These are phyloP conservation scores for Percina caprodes DNA, from an alignment of 2,113 vertebrate species.

Conservation along the genomic window DNA sequence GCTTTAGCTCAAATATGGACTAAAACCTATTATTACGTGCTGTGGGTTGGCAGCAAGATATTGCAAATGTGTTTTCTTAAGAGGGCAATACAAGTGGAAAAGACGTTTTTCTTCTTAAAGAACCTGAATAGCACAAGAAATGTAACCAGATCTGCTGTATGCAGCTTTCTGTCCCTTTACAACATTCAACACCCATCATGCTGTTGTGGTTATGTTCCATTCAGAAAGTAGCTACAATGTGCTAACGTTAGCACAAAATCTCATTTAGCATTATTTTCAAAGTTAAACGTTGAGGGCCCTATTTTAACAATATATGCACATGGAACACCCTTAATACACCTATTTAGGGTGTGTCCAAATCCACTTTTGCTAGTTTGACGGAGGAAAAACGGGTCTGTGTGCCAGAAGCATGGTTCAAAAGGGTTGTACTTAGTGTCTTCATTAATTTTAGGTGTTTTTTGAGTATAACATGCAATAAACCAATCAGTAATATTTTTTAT, in stretches of 20 bases:
- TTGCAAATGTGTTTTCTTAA: constrained; percentile 4
- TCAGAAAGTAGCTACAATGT: background rate
- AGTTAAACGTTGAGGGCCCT: background rate
- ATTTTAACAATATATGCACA: too few relatives aligned
- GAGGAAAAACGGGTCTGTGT: too few relatives aligned
- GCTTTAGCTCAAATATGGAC: constrained; percentile 27
- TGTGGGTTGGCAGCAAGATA: constrained; percentile 2
- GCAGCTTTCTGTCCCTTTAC: background rate
- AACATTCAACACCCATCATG: background rate
- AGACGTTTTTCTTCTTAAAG: constrained; percentile 4
- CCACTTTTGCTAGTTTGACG: too few relatives aligned
- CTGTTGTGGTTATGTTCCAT: background rate
- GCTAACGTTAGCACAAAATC: too few relatives aligned
- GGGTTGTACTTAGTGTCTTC: too few relatives aligned
- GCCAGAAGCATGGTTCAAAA: too few relatives aligned
- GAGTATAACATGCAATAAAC: too few relatives aligned
- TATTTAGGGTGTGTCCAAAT: too few relatives aligned
- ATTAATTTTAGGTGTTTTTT: too few relatives aligned
- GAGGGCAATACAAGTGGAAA: constrained; percentile 2
- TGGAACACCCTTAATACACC: too few relatives aligned
- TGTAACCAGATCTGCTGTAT: background rate
- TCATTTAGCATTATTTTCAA: background rate
- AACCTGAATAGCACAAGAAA: constrained; percentile 11
- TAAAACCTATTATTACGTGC: constrained; percentile 37
- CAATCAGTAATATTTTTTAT: too few relatives aligned